A percentile compares a stretch with the other conserved stretches of the same genome.
Conservation (phyloP, 2,888 invertebrate genomes). For the Romanomermis culicivorax region DNA sequence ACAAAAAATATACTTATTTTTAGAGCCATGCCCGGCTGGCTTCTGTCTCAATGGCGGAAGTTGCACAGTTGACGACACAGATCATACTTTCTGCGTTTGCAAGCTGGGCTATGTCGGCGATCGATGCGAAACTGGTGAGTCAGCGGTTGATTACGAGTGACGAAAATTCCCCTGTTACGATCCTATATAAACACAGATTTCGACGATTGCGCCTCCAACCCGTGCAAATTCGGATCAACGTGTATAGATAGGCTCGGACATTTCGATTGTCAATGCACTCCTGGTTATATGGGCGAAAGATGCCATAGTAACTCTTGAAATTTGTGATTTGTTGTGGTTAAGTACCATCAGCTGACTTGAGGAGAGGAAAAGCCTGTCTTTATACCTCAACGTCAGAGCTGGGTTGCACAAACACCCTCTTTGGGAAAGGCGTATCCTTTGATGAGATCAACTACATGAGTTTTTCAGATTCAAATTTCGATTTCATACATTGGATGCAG, state of each 20-base stretch:
- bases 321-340: no score
- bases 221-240: conserved; percentile 5
- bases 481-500: no score
- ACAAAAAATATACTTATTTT: no score
- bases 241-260: conserved; percentile 4
- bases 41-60: conserved; percentile 8
- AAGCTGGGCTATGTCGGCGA: conserved; percentile 4
- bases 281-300: conserved; percentile 27
- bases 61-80: neutral
- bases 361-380: no score
- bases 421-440: no score
- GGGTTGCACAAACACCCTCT: no score
- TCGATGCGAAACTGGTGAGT: conserved; percentile 4
- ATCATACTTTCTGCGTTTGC: conserved; percentile 3
- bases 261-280: conserved; percentile 19
- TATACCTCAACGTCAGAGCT: no score
- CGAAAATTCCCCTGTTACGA: no score
- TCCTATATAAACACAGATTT: neutral
- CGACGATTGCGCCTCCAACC: conserved; percentile 4
- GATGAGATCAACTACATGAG: no score
- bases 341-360: no score
- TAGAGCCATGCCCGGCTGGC: conserved; percentile 8
- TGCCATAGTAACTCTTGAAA: conserved; percentile 21
- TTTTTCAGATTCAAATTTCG: no score
- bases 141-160: neutral